Conservation (phyloP, 2,888 invertebrate species). For the Drosophila merina region DNA sequence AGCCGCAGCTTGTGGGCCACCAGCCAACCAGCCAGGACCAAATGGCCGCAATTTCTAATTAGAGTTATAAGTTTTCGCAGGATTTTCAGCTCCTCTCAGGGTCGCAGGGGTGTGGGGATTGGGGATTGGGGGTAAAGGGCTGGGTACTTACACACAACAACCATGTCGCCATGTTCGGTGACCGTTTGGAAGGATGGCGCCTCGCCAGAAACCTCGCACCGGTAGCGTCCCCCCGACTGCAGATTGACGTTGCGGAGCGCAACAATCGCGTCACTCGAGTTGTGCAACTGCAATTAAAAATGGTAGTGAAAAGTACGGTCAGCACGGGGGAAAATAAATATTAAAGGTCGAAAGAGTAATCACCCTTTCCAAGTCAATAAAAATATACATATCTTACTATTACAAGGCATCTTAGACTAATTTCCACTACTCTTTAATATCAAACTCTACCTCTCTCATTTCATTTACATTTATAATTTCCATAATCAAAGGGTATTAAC, state of each 20-base stretch:
- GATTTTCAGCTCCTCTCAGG: constrained; percentile 34
- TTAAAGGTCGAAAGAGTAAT: background rate
- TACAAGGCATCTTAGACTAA: too few species aligned
- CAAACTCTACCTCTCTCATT: too few species aligned
- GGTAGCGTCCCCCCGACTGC: constrained; percentile 87
- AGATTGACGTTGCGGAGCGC: constrained; percentile 88
- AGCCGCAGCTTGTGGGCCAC: constrained; percentile 29
- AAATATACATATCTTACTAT: background rate
- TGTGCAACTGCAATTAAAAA: constrained; percentile 86
- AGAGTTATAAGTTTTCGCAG: constrained; percentile 61
- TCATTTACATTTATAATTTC: background rate
- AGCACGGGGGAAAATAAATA: background rate
- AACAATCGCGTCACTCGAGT: constrained; percentile 88
- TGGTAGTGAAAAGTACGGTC: constrained; percentile 14
- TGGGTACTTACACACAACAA: constrained; percentile 87
- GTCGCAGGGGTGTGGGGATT: background rate
- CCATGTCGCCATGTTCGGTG: constrained; percentile 88
- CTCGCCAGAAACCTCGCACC: constrained; percentile 89
- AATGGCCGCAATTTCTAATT: constrained; percentile 62
- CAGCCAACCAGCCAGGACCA: constrained; percentile 24
- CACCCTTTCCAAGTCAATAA: constrained; percentile 2
- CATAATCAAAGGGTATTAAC: constrained; percentile 12
- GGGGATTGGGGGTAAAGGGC: background rate
- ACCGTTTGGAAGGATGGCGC: constrained; percentile 89
- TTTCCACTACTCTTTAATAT: background rate